Percentiles rank a stretch among this genome's conserved stretches.
Conservation (phyloP, 1,140 invertebrate species). For the Lepidostoma basale region DNA sequence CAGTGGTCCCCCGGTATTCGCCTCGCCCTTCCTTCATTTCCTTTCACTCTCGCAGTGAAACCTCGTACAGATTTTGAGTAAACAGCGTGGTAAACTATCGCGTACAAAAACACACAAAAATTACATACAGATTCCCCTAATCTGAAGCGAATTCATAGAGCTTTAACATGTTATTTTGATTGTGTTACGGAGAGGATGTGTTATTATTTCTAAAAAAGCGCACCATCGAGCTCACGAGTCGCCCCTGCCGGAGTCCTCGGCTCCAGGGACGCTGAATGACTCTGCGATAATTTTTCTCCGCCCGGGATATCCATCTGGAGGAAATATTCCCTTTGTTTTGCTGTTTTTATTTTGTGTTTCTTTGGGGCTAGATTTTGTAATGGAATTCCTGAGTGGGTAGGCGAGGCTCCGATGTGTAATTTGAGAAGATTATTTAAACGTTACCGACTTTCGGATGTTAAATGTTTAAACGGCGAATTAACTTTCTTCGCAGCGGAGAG, state of each 20-base stretch:
- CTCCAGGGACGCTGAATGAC: constrained; percentile 28
- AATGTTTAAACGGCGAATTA: background rate
- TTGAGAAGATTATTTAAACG: background rate
- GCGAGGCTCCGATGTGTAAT: constrained; percentile 3
- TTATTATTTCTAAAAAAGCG: background rate
- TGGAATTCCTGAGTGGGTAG: constrained; percentile 24
- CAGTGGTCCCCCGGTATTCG: constrained; percentile 9
- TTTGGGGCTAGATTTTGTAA: constrained; percentile 17
- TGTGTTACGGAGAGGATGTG: background rate
- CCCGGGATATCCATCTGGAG: constrained; percentile 11
- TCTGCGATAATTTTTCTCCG: constrained; percentile 31
- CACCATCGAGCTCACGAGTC: background rate
- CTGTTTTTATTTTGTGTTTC: constrained; percentile 1
- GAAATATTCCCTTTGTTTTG: constrained; percentile 23
- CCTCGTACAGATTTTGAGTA: too few relatives aligned
- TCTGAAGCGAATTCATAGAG: too few relatives aligned
- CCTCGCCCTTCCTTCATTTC: too few relatives aligned
- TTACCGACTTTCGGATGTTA: background rate
- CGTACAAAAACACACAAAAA: too few relatives aligned
- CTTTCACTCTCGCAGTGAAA: too few relatives aligned
- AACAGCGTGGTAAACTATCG: too few relatives aligned
- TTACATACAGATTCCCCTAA: too few relatives aligned
- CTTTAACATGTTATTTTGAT: background rate
- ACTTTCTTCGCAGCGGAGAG: too few relatives aligned
- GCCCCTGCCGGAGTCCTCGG: too few relatives aligned